Base-by-base conservation (phyloP, 2,113 vertebrate genomes). In the Serilophus lunatus region DNA sequence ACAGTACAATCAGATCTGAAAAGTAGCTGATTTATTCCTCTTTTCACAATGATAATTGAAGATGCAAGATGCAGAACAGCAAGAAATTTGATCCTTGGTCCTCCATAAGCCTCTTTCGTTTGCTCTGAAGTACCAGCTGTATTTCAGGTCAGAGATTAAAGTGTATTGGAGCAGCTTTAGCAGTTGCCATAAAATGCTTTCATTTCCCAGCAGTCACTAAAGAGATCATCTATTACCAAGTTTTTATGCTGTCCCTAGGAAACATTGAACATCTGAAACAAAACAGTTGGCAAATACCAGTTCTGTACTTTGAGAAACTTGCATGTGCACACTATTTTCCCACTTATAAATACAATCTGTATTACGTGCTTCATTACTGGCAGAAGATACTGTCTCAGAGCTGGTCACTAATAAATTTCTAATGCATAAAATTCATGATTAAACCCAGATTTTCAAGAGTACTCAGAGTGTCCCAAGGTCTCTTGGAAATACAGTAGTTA, bases 121-220 rank as follows among this genome's bases (percentile, higher is more conserved):
- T 94, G 36, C 54, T 93, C 66, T 92, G 71, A 93, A 70, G 75
- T 64, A 76, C 25, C 63, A 86, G 57, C 57, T 93, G 65, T 87
- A 72, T 91, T 93, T 96, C 63, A 70, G 93, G 78, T 93, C 17
- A 18, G 40, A 90, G 82, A 96, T 80, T 88, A 74, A 88, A 92
- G 76, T 51, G 17, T 33, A 77, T n/a, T 71, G 71, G 47, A 92
- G 51, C 60, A 88, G 64, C 63, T 47, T 70, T 12, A 77, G 64
- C 54, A 80, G 71, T 92, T 89, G 78, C 76, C 60, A 71, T 83
- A 59, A 88, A 92, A 86, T 60, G 35, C 10, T 83, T 83, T 86
- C 24, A 71, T 93, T 86, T 94, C 56, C 82, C 79, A 88, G 72
- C 51, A 90, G 82, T 74, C 71, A 75, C 71, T 94, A 38, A 92